Base-by-base conservation (phyloP, 2,888 invertebrate species). In the Polydrusus tereticollis region DNA sequence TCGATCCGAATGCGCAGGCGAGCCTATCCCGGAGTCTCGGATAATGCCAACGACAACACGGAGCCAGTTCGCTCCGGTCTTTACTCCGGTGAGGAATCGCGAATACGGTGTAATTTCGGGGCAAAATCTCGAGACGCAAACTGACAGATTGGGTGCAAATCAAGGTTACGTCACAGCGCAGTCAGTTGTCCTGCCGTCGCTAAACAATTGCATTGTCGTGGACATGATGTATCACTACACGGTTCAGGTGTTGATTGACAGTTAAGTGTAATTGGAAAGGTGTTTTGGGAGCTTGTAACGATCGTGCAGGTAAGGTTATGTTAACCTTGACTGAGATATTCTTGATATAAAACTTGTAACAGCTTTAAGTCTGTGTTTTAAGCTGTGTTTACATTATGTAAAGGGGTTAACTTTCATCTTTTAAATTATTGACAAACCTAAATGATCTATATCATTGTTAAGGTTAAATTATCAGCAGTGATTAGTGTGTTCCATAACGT, bases 1-100 rank as follows among this genome's bases (percentile, higher is more conserved):
- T 84, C 84, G 84, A 84, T 84, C 80, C 75, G 43, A 79, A 67
- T 79, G 83, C 82, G 83, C 82, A 79, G 76, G 82, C 81, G 81
- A 81, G 79, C 77, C 78, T 76, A 74, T 75, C 77, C 78, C 74
- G 73, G 73, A 76, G 72, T 74, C n/a, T n/a, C 63, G 74, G 73
- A 71, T 68, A 71, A 57, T 80, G 82, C 76, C 80, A 38, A 66
- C 81, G 82, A 78, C 82, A 81, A 78, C 81, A 80, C 79, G 82
- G 82, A 80, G 82, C 83, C 82, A 82, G 82, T 82, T 75, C 75
- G 69, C 75, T 78, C 77, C 77, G 78, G 78, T 76, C 64, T 67
- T 69, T 75, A 75, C 57, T 74, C 71, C 75, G 75, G 78, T 60
- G 55, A 67, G 57, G 72, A 47, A 52, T 47, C 23, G 59, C 36